Base-by-base conservation (phyloP, 2,888 invertebrate species). In the Asteroscopus sphinx region DNA sequence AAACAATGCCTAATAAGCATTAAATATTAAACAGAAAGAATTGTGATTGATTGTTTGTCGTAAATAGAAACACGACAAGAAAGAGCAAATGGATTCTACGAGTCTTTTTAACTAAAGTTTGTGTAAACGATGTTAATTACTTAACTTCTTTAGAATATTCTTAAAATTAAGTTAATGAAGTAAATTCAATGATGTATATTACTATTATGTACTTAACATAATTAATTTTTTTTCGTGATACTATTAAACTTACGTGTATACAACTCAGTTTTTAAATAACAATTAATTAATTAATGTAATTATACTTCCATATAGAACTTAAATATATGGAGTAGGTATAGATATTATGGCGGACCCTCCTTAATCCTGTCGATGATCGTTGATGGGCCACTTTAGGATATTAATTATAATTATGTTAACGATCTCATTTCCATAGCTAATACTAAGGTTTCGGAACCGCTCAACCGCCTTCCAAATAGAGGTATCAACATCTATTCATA, bases 381-480 rank as follows among this genome's bases (percentile, higher is more conserved):
- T 48, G 68, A 77, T 71, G 66, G 77, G 57, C 77, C 72, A 85
- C 79, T 86, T 87, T 78, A 65, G 66, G 58, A 80, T 74, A 85
- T 86, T 87, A 87, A 87, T 87, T 84, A 82, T 86, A 85, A 87
- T 88, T 86, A 87, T 82, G 77, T 74, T 80, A 84, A 82, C 81
- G 80, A 82, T 73, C 86, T 82, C 64, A 87, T 87, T 87, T 86
- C 81, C 86, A 86, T 86, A 87, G 60, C 77, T 88, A 88, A 88
- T 88, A 77, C 72, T 78, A 86, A 72, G 79, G 79, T 80, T 73
- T 70, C 52, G 62, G 63, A 53, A 61, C 68, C 68, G 72, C 74
- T 71, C 68, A 53, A 61, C 68, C 68, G 72, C 74, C 72, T 69
- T 68, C 70, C 66, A 76, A 76, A 77, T 75, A 68, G 68, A 71